Base-by-base conservation (phyloP, 1,140 invertebrate genomes). In the Orchestia grillus region DNA sequence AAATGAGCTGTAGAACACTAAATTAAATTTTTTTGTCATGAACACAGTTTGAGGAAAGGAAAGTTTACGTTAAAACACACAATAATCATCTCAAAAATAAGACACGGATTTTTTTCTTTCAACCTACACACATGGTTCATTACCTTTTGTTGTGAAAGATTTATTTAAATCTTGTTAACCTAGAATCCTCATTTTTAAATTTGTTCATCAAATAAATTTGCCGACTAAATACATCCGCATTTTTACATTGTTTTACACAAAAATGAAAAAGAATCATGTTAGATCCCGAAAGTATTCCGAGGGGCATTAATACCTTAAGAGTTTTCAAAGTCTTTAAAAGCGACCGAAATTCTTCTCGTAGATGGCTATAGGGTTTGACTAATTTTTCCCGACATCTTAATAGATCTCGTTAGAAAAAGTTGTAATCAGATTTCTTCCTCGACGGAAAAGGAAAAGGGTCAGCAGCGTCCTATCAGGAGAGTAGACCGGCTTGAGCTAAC, bases 341-440 rank as follows among this genome's bases (percentile, higher is more conserved):
- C 44, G 41, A 91, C 88, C 41, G 41, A 42, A 91, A 43, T 41
- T 91, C 88, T 91, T 91, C 88, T 44, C 23, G 44, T 91, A 42
- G 88, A 91, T 44, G 88, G 41, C 44, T 44, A 44, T 11, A 43
- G 88, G 41, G 88, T 44, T 91, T 91, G 88, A 91, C 88, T 91
- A 91, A 91, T 91, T 91, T 91, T 91, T 91, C 19, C 41, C 41
- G 44, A 42, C 41, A 91, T 44, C 88, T 42, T 91, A 91, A 91
- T 91, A 91, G 88, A 91, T 91, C 88, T 91, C 88, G 44, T 91
- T 91, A 91, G 88, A 44, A 91, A 91, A 91, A 91, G 88, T 91
- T 91, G 41, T 91, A 91, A 91, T 91, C 88, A 41, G 88, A 91
- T 91, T 91, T 91, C 44, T 91, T 77, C 62, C 62, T 77, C 28